Percentiles rank a stretch among this genome's conserved stretches.
Evolutionary conservation across 2,888 invertebrate species (phyloP).

Genomic region (Erebia ligea): DNA sequence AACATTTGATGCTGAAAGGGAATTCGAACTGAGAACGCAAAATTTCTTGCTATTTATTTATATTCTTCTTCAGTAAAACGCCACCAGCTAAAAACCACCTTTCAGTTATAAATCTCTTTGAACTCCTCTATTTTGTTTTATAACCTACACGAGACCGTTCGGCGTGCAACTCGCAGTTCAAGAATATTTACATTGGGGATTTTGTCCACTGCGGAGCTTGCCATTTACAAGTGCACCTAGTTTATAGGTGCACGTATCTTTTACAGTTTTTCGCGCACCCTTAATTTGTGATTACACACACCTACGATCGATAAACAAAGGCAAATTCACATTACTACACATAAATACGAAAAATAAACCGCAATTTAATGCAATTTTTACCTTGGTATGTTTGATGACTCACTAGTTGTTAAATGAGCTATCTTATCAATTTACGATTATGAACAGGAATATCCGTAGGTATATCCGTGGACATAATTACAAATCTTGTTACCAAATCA

Average conservation of each 20-base stretch:
- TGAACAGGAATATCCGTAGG: neutral
- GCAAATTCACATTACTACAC: neutral
- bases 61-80: neutral
- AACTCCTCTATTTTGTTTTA: slow-evolving; percentile 24
- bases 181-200: slow-evolving; percentile 38
- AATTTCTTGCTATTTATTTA: neutral
- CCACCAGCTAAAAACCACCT: neutral
- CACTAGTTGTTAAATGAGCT: neutral
- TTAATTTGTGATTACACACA: slow-evolving; percentile 7
- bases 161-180: slow-evolving; percentile 34
- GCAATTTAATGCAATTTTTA: neutral
- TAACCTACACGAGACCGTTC: slow-evolving; percentile 30
- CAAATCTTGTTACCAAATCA: neutral
- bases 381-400: neutral
- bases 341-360: neutral
- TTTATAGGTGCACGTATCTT: slow-evolving; percentile 27
- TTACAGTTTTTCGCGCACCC: slow-evolving; percentile 9
- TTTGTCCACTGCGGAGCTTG: slow-evolving; percentile 30
- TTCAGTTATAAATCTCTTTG: slow-evolving; percentile 11
- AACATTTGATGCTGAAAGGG: too few relatives aligned
- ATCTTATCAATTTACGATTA: slow-evolving; percentile 4
- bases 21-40: too few relatives aligned
- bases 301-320: neutral
- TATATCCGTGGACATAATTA: neutral
- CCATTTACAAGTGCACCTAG: slow-evolving; percentile 34